Evolutionary conservation across 2,888 invertebrate genomes (phyloP), one percentile per base, ranked within the genome.

Genomic region (Epinotia ramella): DNA sequence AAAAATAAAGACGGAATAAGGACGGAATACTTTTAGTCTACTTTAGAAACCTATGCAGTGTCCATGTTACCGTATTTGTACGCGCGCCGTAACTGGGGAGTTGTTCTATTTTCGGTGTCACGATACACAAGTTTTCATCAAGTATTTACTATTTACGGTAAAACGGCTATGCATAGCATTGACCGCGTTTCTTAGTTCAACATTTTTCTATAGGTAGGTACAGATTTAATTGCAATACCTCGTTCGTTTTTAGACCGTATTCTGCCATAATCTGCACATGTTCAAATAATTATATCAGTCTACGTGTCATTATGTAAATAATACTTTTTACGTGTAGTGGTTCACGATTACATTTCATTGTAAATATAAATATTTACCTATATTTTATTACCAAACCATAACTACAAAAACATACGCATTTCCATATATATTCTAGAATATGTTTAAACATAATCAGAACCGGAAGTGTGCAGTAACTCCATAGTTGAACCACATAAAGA

Each of bases 91-190:
- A 72, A 57, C 68, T 59, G 65, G 65, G 73, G 75, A 72, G 77
- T 68, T 49, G 63, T 67, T 78, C 77, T 79, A 79, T 79, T 88
- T 88, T 88, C 82, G 84, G 84, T 88, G 84, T 84, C 83, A 81
- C 81, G 80, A 81, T 82, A 73, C 81, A 78, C 80, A 80, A 83
- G 82, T 84, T 88, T 83, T 83, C 74, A 84, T 82, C 81, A 84
- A 85, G 84, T 81, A 79, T 77, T 80, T 79, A 81, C 82, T 80
- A 80, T 80, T 80, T 79, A 81, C 77, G 79, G 81, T 77, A 76
- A 78, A 79, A 79, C 76, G 46, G 72, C 78, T 78, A 76, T 77
- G 78, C 75, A n/a, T 66, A 78, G 77, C 77, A 77, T 77, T 74
- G 78, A 77, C 79, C 66, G 71, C 78, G 73, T 78, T 77, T 76